These are phyloP conservation scores for Trachemys scripta DNA, from an alignment of 2,113 vertebrate genomes.

Conservation along the genomic window DNA sequence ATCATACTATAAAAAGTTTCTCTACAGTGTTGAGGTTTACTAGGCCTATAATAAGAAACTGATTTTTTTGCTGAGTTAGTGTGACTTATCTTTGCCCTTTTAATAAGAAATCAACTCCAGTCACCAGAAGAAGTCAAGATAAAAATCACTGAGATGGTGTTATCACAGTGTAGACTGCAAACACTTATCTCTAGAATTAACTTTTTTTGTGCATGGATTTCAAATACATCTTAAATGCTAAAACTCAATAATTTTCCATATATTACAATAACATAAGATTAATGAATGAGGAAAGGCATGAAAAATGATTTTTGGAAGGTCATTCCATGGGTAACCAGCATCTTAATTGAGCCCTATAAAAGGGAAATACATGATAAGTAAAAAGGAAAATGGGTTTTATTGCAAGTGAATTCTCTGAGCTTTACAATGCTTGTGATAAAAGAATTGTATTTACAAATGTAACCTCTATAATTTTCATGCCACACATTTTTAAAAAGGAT, in stretches of 20 bases:
- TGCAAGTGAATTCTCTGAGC: conserved; percentile 37
- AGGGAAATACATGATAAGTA: conserved; percentile 53
- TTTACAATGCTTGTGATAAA: conserved; percentile 59
- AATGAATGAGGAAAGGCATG: conserved; percentile 44
- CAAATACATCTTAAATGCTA: conserved; percentile 54
- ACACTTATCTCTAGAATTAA: neutral
- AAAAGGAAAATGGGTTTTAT: conserved; percentile 50
- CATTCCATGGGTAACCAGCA: conserved; percentile 31
- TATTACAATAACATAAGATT: conserved; percentile 39
- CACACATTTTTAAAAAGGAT: neutral
- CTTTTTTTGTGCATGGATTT: conserved; percentile 24
- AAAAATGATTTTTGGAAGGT: conserved; percentile 63
- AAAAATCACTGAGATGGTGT: conserved; percentile 54
- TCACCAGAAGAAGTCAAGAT: conserved; percentile 55
- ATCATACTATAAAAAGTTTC: conserved; percentile 52
- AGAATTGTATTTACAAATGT: conserved; percentile 44
- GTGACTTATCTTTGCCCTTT: conserved; percentile 65
- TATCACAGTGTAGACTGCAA: conserved; percentile 46
- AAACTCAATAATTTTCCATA: conserved; percentile 39
- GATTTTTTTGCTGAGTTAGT: conserved; percentile 63
- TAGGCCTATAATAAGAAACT: conserved; percentile 52
- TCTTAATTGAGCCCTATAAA: conserved; percentile 37
- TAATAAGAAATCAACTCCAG: conserved; percentile 64
- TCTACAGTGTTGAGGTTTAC: neutral
- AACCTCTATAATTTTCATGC: conserved; percentile 55